A percentile compares a stretch with the other conserved stretches of the same genome.
Evolutionary conservation across 2,797 vertebrate genomes (phyloP).

Genomic region (Chelmon rostratus): DNA sequence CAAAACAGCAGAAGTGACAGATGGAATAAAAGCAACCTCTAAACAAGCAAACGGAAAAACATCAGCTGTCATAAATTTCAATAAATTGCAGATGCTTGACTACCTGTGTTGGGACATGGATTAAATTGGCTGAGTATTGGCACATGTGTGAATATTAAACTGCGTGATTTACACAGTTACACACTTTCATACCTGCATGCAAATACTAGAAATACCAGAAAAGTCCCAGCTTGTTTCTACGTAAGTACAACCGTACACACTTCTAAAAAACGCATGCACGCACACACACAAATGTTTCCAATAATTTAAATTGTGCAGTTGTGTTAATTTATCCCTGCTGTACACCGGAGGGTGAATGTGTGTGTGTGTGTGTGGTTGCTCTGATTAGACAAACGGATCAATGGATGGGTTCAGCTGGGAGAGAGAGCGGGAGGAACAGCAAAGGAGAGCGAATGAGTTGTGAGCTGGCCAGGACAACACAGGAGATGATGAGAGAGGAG

Average conservation of each 20-base stretch:
- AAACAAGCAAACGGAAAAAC: conserved; percentile 30
- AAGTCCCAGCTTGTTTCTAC: conserved; percentile 40
- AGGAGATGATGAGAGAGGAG: conserved; percentile 17
- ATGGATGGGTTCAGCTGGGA: conserved; percentile 53
- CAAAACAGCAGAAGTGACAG: conserved; percentile 22
- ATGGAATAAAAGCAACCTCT: conserved; percentile 40
- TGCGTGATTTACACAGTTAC: conserved; percentile 39
- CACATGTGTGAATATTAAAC: conserved; percentile 64
- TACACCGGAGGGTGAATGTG: conserved; percentile 52
- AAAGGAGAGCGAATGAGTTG: background rate
- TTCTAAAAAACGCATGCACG: conserved; percentile 6
- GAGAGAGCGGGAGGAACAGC: background rate
- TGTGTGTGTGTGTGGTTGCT: conserved; percentile 20
- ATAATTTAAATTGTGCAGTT: conserved; percentile 70
- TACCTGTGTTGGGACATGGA: conserved; percentile 26
- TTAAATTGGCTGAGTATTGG: conserved; percentile 30
- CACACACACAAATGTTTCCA: conserved; percentile 29
- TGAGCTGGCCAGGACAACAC: background rate
- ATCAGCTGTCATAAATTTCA: conserved; percentile 63
- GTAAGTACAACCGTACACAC: conserved; percentile 34
- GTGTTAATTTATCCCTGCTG: conserved; percentile 77
- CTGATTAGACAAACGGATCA: conserved; percentile 74
- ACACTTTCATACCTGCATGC: conserved; percentile 7
- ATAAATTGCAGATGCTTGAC: conserved; percentile 65
- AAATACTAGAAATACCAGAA: conserved; percentile 2